These are phyloP conservation scores for Oophaga pumilio DNA, from an alignment of 2,113 vertebrate genomes.

Conservation along the genomic window DNA sequence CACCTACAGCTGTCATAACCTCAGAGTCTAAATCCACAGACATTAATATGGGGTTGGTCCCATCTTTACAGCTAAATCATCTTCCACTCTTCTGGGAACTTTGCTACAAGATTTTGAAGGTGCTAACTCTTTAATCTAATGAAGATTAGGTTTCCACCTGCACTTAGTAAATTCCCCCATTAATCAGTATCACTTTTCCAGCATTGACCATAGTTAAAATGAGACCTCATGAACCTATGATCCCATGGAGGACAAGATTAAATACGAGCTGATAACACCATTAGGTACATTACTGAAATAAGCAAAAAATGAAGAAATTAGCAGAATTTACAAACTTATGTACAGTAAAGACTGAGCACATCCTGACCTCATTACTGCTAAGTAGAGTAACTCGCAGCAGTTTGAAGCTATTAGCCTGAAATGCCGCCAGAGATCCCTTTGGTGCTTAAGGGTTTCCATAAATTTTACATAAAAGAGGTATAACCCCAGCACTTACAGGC, in stretches of 20 bases:
- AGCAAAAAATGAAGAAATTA: not conserved
- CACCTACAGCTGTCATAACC: too few relatives aligned
- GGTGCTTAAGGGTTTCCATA: constrained; percentile 44
- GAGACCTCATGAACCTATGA: not conserved
- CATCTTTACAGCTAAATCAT: too few relatives aligned
- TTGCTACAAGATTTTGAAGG: not conserved
- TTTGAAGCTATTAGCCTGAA: constrained; percentile 40
- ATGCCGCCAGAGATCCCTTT: constrained; percentile 20
- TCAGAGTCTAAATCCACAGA: too few relatives aligned
- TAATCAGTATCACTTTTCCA: not conserved
- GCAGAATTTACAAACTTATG: constrained; percentile 15
- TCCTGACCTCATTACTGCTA: constrained; percentile 50
- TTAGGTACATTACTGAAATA: not conserved
- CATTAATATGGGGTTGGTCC: too few relatives aligned
- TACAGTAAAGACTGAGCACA: not conserved
- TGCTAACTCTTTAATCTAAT: not conserved
- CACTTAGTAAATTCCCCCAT: not conserved
- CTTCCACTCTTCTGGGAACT: too few relatives aligned
- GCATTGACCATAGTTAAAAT: not conserved
- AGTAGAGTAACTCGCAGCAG: constrained; percentile 31
- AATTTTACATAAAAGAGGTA: constrained; percentile 50
- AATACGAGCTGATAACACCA: not conserved
- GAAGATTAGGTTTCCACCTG: not conserved
- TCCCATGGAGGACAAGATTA: not conserved
- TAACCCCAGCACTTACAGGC: constrained; percentile 46